A percentile compares a stretch with the other conserved stretches of the same genome.
These are phyloP conservation scores for Cephus nigrinus DNA, from an alignment of 2,888 invertebrate species.

Conservation along the genomic window DNA sequence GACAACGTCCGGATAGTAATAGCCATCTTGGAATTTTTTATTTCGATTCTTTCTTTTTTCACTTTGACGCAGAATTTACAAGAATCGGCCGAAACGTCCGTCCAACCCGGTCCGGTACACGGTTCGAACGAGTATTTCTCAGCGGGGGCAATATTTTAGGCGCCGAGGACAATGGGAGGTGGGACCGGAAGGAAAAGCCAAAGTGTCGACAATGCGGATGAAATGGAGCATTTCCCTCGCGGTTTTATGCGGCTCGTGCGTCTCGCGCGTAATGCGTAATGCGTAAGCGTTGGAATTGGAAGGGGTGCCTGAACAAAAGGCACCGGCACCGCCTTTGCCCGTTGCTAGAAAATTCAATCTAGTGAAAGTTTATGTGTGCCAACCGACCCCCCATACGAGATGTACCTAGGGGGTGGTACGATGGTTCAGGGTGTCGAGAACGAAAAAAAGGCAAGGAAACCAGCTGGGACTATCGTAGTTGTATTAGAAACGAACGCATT, in stretches of 20 bases:
- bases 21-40: neutral
- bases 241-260: neutral
- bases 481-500: constrained; percentile 54
- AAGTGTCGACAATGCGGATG: neutral
- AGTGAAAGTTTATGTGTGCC: constrained; percentile 47
- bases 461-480: constrained; percentile 18
- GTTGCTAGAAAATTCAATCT: constrained; percentile 50
- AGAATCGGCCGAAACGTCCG: neutral
- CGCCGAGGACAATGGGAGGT: neutral
- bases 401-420: constrained; percentile 15
- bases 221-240: neutral
- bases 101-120: neutral
- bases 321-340: neutral
- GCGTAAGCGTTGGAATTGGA: neutral
- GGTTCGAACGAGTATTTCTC: neutral
- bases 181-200: neutral
- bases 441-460: neutral
- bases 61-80: neutral
- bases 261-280: neutral
- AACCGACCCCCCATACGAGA: constrained; percentile 26
- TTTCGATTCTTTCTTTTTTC: neutral
- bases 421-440: constrained; percentile 10
- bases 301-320: constrained; percentile 4
- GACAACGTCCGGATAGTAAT: neutral
- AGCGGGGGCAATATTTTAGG: neutral